phyloP scores from a whole-genome alignment of 2,888 invertebrate species.

The Willowsia nigromaculata region DNA sequence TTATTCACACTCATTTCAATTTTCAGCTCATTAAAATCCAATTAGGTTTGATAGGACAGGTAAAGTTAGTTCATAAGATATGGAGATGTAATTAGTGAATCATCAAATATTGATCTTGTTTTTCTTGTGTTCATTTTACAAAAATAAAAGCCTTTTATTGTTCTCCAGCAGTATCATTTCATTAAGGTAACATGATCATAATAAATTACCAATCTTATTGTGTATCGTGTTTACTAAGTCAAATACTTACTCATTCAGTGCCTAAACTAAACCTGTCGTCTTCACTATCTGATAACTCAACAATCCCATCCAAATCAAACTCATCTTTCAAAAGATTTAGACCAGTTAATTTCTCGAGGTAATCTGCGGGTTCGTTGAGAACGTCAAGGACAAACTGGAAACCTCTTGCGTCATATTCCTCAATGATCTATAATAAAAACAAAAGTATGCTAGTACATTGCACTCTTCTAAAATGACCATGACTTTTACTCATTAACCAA shows the following conservation, averaged over 20 bases:
- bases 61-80: no score
- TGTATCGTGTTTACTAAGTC: neutral
- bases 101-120: no score
- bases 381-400: constrained; percentile 89
- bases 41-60: neutral
- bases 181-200: no score
- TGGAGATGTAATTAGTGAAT: no score
- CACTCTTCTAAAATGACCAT: constrained; percentile 24
- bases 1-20: neutral
- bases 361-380: constrained; percentile 87
- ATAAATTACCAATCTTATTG: no score
- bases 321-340: constrained; percentile 83
- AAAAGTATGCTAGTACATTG: neutral
- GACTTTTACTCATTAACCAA: neutral
- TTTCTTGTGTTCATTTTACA: no score
- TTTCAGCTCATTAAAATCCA: neutral
- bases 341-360: constrained; percentile 93
- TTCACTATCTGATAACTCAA: constrained; percentile 76
- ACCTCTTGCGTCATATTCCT: constrained; percentile 82
- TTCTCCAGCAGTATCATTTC: no score
- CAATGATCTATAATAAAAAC: constrained; percentile 75
- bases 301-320: constrained; percentile 79
- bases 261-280: constrained; percentile 53
- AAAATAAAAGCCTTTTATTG: no score
- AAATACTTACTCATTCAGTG: neutral